phyloP scores from a whole-genome alignment of 2,888 invertebrate genomes.

The Thelaira solivaga region DNA sequence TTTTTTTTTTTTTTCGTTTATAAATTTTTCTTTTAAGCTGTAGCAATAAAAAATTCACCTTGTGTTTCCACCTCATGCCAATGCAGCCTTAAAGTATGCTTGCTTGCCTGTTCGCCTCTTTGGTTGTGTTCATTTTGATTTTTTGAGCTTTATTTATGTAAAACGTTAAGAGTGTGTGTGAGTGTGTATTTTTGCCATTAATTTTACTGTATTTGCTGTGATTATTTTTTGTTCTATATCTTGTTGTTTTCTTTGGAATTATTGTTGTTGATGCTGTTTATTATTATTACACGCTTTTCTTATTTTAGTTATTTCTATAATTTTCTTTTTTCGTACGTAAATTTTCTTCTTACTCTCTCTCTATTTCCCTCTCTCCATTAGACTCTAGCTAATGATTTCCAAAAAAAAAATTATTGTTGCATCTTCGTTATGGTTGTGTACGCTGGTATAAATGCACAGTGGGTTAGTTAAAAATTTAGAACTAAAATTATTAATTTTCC shows the following conservation, averaged over 20 bases:
- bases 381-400: neutral
- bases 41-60: slow-evolving; percentile 30
- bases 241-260: slow-evolving; percentile 34
- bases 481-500: too few relatives aligned
- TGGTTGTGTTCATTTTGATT: slow-evolving; percentile 31
- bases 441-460: slow-evolving; percentile 5
- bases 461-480: neutral
- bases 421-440: neutral
- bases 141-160: slow-evolving; percentile 37
- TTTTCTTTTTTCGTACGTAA: slow-evolving; percentile 30
- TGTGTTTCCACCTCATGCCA: neutral
- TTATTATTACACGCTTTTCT: slow-evolving; percentile 46
- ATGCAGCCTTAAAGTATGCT: slow-evolving; percentile 43
- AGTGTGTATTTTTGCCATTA: neutral
- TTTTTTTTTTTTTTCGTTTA: slow-evolving; percentile 54
- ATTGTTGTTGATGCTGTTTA: slow-evolving; percentile 52
- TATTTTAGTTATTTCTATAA: slow-evolving; percentile 35
- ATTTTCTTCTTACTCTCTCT: slow-evolving; percentile 61
- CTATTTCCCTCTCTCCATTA: too few relatives aligned
- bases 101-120: neutral
- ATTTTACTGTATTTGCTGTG: slow-evolving; percentile 30
- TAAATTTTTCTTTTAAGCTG: slow-evolving; percentile 55
- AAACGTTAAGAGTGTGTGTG: neutral
- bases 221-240: slow-evolving; percentile 34
- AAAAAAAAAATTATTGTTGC: neutral